Evolutionary conservation across 2,888 invertebrate genomes (phyloP).

Genomic region (Operophtera brumata): DNA sequence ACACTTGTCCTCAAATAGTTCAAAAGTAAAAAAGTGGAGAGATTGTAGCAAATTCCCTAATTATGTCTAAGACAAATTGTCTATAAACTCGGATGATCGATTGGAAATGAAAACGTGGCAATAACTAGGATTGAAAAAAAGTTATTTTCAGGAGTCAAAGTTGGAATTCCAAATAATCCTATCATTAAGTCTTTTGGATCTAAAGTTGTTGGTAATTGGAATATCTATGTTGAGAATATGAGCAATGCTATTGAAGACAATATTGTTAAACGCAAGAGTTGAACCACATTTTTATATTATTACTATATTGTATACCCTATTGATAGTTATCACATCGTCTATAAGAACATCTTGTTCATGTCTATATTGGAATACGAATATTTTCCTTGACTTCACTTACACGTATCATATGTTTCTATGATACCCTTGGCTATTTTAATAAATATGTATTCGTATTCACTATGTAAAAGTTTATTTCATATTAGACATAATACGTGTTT

Average conservation of each 20-base stretch:
- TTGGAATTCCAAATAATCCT: constrained; percentile 13
- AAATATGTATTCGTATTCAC: background rate
- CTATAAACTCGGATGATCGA: background rate
- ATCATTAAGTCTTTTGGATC: constrained; percentile 39
- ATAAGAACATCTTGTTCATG: constrained; percentile 59
- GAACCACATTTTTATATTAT: constrained; percentile 69
- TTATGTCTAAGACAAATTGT: constrained; percentile 1
- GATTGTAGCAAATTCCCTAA: background rate
- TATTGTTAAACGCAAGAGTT: constrained; percentile 76
- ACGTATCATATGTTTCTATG: background rate
- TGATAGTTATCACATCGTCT: constrained; percentile 55
- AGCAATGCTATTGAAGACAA: constrained; percentile 77
- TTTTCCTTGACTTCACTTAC: background rate
- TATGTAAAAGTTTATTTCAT: no score
- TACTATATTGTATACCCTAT: constrained; percentile 50
- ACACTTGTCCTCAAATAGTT: background rate
- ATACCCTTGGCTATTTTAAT: background rate
- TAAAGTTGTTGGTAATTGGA: constrained; percentile 50
- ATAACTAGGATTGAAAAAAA: constrained; percentile 11
- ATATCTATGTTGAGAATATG: constrained; percentile 42
- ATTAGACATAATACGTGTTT: no score
- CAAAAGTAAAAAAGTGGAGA: background rate
- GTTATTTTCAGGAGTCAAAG: background rate
- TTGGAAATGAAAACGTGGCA: constrained; percentile 16
- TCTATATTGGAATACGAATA: constrained; percentile 1